Conservation (phyloP, 1,140 invertebrate species). For the Zaprionus ghesquierei region DNA sequence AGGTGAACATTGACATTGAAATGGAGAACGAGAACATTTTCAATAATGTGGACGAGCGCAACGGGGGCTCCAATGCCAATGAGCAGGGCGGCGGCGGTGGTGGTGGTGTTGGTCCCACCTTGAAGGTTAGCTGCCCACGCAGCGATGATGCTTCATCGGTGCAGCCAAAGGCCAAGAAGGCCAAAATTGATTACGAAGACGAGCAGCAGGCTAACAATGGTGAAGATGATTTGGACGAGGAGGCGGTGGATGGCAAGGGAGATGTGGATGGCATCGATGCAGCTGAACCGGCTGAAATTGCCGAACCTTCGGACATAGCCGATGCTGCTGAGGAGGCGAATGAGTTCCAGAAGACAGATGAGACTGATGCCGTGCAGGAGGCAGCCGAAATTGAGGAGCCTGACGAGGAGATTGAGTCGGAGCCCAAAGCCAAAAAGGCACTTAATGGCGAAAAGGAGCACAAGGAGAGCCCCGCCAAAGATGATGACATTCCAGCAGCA, state of each 20-base stretch:
- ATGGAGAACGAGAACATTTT: slow-evolving; percentile 86
- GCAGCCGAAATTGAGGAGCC: slow-evolving; percentile 57
- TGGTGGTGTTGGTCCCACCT: background rate
- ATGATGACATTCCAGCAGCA: slow-evolving; percentile 8
- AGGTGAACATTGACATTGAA: slow-evolving; percentile 87
- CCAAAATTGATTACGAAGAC: slow-evolving; percentile 63
- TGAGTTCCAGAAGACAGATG: slow-evolving; percentile 32
- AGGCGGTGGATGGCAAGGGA: slow-evolving; percentile 1
- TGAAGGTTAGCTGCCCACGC: slow-evolving; percentile 56
- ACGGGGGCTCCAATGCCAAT: slow-evolving; percentile 39
- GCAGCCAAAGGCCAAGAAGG: slow-evolving; percentile 74
- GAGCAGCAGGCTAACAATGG: slow-evolving; percentile 25
- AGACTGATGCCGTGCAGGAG: slow-evolving; percentile 43
- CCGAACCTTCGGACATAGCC: background rate
- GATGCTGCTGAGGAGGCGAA: slow-evolving; percentile 22
- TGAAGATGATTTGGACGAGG: slow-evolving; percentile 22
- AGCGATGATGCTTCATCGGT: slow-evolving; percentile 39
- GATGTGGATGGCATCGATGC: slow-evolving; percentile 1
- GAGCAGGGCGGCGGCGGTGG: slow-evolving; percentile 18
- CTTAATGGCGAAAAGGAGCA: slow-evolving; percentile 40
- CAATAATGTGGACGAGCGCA: slow-evolving; percentile 83
- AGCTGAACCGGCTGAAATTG: background rate
- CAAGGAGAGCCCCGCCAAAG: slow-evolving; percentile 9
- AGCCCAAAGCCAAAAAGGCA: slow-evolving; percentile 48
- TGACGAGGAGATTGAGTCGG: slow-evolving; percentile 53